Conservation (phyloP, 2,113 vertebrate species). For the Gasterosteus aculeatus region DNA sequence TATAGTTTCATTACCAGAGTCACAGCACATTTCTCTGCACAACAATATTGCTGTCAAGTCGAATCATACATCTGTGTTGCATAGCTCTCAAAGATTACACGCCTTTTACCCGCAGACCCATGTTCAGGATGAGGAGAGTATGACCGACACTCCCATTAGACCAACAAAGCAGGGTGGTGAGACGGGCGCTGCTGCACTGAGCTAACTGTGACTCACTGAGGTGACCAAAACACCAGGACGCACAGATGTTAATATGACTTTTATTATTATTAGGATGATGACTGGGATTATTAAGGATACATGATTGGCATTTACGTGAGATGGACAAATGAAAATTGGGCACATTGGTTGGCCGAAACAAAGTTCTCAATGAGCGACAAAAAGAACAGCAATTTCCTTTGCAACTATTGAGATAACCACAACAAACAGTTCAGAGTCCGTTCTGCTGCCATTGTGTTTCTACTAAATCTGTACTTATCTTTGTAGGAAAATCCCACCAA, state of each 20-base stretch:
- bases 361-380: not conserved
- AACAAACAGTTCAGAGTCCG: not conserved
- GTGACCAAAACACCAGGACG: no score
- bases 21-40: not conserved
- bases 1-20: not conserved
- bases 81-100: not conserved
- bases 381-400: not conserved
- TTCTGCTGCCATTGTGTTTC: not conserved
- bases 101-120: not conserved
- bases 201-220: not conserved
- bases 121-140: not conserved
- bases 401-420: not conserved
- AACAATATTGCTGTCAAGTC: not conserved
- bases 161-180: not conserved
- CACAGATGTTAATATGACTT: not conserved
- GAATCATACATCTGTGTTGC: not conserved
- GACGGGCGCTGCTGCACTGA: fast-evolving
- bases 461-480: not conserved
- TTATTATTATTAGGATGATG: not conserved
- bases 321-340: not conserved
- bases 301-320: not conserved
- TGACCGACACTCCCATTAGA: not conserved
- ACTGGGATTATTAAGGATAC: not conserved
- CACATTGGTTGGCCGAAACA: not conserved
- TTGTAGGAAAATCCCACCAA: not conserved